Evolutionary conservation across 2,797 vertebrate genomes (phyloP), one percentile per base, ranked within the genome.

Genomic region (Linurgus olivaceus): DNA sequence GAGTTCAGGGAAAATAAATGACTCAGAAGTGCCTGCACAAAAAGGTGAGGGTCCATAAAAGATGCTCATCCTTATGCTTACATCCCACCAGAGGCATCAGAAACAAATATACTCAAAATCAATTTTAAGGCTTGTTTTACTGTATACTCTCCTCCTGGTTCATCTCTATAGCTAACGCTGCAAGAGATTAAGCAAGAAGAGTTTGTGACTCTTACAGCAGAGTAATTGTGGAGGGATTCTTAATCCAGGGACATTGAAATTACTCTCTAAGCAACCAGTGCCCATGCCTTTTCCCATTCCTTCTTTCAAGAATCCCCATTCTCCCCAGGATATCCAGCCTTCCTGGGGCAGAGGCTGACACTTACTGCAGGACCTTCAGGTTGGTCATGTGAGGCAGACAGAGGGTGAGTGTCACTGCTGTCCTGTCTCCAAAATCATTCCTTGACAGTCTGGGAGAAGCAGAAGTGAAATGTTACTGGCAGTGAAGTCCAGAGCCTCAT

Each of bases 321-420:
- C 13, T 59, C 26, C 48, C 75, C 31, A 54, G 63, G 37, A 51
- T 31, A 38, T 2, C 47, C 86, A 90, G n/a, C 45, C 26, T 52
- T 71, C 45, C 82, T 35, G 33, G 54, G 42, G 25, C 81, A 91
- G 57, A 76, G 50, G 62, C 25, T 67, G 77, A 26, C 59, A 97
- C 99, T 98, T 98, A 99, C 99, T 98, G 96, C 45, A 99, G 96
- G 80, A 98, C 93, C 62, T 96, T 97, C 87, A 99, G 97, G 51
- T 63, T 79, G 35, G 86, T 58, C 83, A 98, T 86, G 12, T 17
- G 94, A 6, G 98, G 98, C 20, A 99, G 96, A 54, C 97, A 86
- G 15, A 87, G 86, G 40, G 98, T 97, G 96, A 99, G 98, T 61
- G 51, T 94, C 91, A 93, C 89, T 67, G 98, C 98, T 25, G 97